Evolutionary conservation across 1,140 invertebrate genomes (phyloP).

Genomic region (Mylabris phalerata): DNA sequence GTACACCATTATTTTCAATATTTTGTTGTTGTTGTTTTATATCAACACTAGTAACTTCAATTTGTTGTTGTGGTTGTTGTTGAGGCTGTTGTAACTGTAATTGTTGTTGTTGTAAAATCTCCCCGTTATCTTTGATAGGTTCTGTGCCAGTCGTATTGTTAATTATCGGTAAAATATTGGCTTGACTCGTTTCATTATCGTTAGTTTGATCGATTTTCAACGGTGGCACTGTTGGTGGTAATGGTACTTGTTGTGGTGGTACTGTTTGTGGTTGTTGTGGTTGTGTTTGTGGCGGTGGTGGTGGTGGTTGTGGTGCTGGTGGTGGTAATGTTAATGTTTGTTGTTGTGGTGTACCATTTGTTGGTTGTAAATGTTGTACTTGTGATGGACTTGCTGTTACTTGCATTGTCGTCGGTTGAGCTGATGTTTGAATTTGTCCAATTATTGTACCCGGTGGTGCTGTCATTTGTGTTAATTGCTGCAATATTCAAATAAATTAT

Average conservation of each 20-base stretch:
- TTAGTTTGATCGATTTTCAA: no score
- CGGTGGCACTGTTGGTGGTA: not conserved
- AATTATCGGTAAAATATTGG: not conserved
- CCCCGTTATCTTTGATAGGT: slow-evolving; percentile 26
- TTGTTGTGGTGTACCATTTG: slow-evolving; percentile 38
- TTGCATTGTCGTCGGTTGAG: slow-evolving; percentile 26
- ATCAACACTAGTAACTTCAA: no score
- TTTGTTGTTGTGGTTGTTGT: no score
- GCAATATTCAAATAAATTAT: not conserved
- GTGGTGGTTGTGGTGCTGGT: slow-evolving; percentile 35
- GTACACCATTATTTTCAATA: slow-evolving; percentile 18
- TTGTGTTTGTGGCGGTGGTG: slow-evolving; percentile 40
- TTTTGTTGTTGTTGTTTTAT: not conserved
- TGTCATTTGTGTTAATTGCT: slow-evolving; percentile 43
- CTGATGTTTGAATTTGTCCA: slow-evolving; percentile 41
- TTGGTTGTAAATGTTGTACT: slow-evolving; percentile 43
- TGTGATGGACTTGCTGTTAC: slow-evolving; percentile 37
- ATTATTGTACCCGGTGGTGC: slow-evolving; percentile 45
- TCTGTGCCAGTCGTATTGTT: slow-evolving; percentile 18
- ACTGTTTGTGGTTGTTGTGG: slow-evolving; percentile 35
- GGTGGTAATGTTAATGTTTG: slow-evolving; percentile 36
- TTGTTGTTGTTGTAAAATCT: no score
- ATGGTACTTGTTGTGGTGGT: slow-evolving; percentile 13
- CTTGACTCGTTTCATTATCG: no score
- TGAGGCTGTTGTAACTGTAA: no score